Evolutionary conservation across 1,140 invertebrate species (phyloP), one percentile per base, ranked within the genome.

Genomic region (Drosophila willistoni): DNA sequence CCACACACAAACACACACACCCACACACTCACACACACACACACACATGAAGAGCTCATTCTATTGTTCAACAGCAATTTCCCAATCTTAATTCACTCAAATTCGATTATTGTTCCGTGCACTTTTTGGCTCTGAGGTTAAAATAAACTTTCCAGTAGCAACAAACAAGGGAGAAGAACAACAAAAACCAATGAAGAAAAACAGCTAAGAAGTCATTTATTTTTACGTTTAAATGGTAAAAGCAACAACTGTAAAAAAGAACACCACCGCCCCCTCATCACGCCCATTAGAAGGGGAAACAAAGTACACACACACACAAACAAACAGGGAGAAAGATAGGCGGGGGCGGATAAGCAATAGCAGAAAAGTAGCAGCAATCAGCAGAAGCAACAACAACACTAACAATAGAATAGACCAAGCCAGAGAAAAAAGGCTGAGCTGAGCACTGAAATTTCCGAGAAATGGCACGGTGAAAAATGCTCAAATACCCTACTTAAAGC

Each of bases 71-170:
- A 78, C 72, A 83, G 81, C 84, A 83, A 87, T 87, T 87, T 78
- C 80, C 80, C 89, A 90, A 91, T 90, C 89, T 90, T 90, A 90
- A 90, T 91, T 91, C 84, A 90, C 87, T 90, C 81, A 87, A 85
- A 90, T 90, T 90, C 87, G 87, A 90, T 90, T 90, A 90, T 90
- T 84, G 77, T 68, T 76, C 67, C 68, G 65, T 85, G 79, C 86
- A 81, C 84, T 89, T 66, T 68, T 72, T 64, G 61, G 63, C 83
- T 77, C 68, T 60, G 84, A 89, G 84, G 84, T 87, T 87, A 89
- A 87, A 87, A 84, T 79, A 84, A 90, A 89, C 84, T 89, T 89
- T 81, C 77, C 66, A 77, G 66, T 59, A 51, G 44, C 44, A 51
- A 51, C 44, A 51, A 51, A 51, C 17, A 19, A 51, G 17, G 34